Evolutionary conservation across 2,113 vertebrate species (phyloP), one percentile per base, ranked within the genome.

Genomic region (Oncorhynchus gorbuscha): DNA sequence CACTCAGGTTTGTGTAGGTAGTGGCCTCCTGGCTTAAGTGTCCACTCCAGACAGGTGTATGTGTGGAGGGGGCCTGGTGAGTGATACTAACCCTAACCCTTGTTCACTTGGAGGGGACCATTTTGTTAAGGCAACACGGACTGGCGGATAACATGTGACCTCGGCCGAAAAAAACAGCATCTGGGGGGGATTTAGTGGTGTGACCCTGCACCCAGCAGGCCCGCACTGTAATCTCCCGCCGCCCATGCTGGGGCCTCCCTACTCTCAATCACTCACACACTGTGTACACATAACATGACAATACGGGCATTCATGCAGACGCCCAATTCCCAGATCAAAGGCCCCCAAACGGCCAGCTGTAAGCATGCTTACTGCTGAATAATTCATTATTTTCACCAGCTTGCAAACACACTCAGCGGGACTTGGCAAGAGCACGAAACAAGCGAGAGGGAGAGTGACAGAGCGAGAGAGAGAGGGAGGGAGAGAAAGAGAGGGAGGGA

Each of bases 221-320:
- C 93, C 93, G 94, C 92, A 92, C 92, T 96, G 94, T 97, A 97
- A 97, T 97, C 95, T 96, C 94, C 87, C 93, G 92, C 93, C 95
- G 94, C 94, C 94, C 94, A 95, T 92, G 93, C 94, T 94, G 93
- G 18, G 94, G 94, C 94, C 92, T 22, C 59, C 75, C 72, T 71
- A 81, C 82, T 77, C 80, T 76, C 71, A 84, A 72, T 75, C 77
- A 45, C 39, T 45, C 8, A 45, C 39, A 45, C 39, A 45, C 39
- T 45, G 96, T 97, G 96, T 97, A 95, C 95, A 97, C 95, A 96
- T 95, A 95, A 95, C 93, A 94, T 94, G 95, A 98, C 96, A 98
- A 98, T 98, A 96, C 96, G 94, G 94, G 95, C 95, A 98, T 98
- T 98, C 97, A 97, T 94, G 95, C 95, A 90, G 94, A 93, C 90